Evolutionary conservation across 2,888 invertebrate genomes (phyloP), one percentile per base, ranked within the genome.

Genomic region (Hemistola chrysoprasaria): DNA sequence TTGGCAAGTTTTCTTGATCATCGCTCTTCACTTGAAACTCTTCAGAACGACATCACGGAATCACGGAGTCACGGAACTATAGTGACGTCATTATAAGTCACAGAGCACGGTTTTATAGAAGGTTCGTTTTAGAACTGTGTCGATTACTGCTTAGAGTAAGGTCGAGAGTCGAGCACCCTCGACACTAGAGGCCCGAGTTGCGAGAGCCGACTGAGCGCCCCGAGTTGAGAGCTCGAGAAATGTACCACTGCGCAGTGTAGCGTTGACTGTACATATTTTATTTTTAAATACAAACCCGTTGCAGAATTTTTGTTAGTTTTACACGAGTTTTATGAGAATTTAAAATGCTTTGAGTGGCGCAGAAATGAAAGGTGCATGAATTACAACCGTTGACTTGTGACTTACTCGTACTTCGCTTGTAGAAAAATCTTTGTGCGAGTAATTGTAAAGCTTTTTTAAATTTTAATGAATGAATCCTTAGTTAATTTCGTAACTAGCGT

Each of bases 1-100:
- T 67, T 88, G 87, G 63, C 78, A 86, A 65, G 70, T 80, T 79
- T 83, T 86, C 65, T 67, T 82, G 65, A 86, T 81, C 87, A 86
- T 87, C 46, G 45, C 52, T 46, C 50, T 52, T 53, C 62, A 62
- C 63, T 39, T 23, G n/a, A 20, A 38, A 23, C 8, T 22, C 38
- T 32, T 22, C 20, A 24, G 20, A 11, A 28, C 32, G 33, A 42
- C 42, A 37, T n/a, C n/a, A n/a, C n/a, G n/a, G n/a, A n/a, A n/a
- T n/a, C n/a, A n/a, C n/a, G n/a, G n/a, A n/a, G n/a, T n/a, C n/a
- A n/a, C n/a, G n/a, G n/a, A n/a, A n/a, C n/a, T n/a, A 60, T 53
- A 51, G 53, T 64, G 57, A 53, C 62, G 45, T 40, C 45, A 57
- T 49, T 50, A 48, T 44, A 55, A 53, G 54, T 52, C 47, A 38